Conservation (phyloP, 2,113 vertebrate genomes). For the Hyperoodon ampullatus region DNA sequence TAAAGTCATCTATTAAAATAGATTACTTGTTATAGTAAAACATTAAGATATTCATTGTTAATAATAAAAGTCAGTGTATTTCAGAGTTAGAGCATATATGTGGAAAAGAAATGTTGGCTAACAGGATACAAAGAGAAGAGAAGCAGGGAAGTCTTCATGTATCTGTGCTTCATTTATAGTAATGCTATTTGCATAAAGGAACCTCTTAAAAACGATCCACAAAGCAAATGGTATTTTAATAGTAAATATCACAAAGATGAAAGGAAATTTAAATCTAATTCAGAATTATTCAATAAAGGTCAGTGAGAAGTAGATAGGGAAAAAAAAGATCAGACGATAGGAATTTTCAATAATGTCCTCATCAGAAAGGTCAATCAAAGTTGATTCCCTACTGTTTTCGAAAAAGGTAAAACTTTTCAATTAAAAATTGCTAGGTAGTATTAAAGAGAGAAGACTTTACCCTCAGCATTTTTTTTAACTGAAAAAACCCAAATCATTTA, state of each 20-base stretch:
- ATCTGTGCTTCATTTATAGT: conserved; percentile 34
- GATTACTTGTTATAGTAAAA: neutral
- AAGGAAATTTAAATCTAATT: conserved; percentile 73
- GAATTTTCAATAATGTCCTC: conserved; percentile 72
- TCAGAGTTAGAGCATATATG: neutral
- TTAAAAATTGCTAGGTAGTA: neutral
- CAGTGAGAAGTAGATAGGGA: conserved; percentile 52
- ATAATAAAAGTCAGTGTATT: neutral
- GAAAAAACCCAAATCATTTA: neutral
- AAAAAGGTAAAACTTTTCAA: neutral
- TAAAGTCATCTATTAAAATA: neutral
- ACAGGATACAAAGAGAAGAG: neutral
- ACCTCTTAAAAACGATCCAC: conserved; percentile 56
- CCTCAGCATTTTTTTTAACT: neutral
- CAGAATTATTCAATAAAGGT: conserved; percentile 74
- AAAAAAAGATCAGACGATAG: conserved; percentile 39
- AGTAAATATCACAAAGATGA: conserved; percentile 71
- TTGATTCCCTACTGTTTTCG: conserved; percentile 52
- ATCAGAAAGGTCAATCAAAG: conserved; percentile 71
- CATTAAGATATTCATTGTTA: neutral
- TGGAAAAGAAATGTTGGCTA: neutral
- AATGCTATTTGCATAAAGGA: conserved; percentile 49
- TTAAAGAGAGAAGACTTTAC: neutral
- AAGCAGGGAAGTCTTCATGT: neutral
- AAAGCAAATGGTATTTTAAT: conserved; percentile 75